Percentiles rank a stretch among this genome's conserved stretches.
Evolutionary conservation across 1,140 invertebrate genomes (phyloP).

Genomic region (Saccostrea glomerata): DNA sequence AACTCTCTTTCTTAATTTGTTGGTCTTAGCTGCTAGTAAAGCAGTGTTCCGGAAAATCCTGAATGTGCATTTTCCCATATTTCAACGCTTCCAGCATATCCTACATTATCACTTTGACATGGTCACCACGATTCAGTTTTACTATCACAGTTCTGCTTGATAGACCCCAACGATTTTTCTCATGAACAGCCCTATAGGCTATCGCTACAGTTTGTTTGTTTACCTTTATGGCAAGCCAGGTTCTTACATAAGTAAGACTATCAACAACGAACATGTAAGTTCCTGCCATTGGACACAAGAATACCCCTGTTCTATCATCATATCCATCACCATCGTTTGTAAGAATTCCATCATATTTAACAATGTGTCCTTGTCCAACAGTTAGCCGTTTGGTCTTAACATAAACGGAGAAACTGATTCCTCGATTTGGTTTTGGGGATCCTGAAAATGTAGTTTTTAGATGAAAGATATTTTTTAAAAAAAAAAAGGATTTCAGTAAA

Average conservation of each 20-base stretch:
- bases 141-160: background rate
- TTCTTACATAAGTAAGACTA: too few species aligned
- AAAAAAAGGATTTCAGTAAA: too few species aligned
- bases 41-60: background rate
- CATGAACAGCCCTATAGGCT: background rate
- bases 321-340: background rate
- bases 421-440: background rate
- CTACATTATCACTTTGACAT: background rate
- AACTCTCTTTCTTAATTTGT: too few species aligned
- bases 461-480: too few species aligned
- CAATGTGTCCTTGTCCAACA: background rate
- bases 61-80: background rate
- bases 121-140: background rate
- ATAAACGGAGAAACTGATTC: background rate
- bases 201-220: background rate
- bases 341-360: background rate
- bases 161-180: background rate
- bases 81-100: too few species aligned
- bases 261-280: too few species aligned
- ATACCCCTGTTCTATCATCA: too few species aligned
- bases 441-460: too few species aligned
- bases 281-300: too few species aligned
- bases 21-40: background rate
- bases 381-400: background rate
- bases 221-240: too few species aligned